Conservation (phyloP, 2,113 vertebrate species). For the Stomatorhinus ivindoensis region DNA sequence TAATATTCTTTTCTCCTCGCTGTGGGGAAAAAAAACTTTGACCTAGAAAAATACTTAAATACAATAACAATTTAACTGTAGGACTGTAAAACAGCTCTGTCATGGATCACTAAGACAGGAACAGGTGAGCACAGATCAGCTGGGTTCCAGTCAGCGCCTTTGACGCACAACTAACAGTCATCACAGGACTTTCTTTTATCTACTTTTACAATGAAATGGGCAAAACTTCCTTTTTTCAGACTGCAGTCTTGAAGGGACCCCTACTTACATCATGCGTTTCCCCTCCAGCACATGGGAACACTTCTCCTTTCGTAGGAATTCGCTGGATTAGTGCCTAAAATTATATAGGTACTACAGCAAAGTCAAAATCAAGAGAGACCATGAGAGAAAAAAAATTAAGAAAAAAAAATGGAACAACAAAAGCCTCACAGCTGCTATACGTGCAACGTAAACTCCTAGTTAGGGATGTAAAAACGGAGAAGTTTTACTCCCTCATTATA, state of each 20-base stretch:
- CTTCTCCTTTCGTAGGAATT: background rate
- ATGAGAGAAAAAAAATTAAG: background rate
- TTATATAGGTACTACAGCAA: background rate
- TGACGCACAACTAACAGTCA: background rate
- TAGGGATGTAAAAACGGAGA: background rate
- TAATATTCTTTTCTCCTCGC: background rate
- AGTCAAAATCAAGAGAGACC: background rate
- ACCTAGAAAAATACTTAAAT: background rate
- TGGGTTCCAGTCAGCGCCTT: background rate
- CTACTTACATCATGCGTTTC: background rate
- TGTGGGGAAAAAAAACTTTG: background rate
- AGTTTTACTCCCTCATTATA: background rate
- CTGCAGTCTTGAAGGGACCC: background rate
- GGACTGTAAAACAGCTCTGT: background rate
- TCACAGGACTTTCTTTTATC: background rate
- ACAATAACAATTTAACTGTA: background rate
- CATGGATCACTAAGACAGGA: background rate
- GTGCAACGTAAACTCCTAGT: background rate
- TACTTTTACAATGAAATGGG: background rate
- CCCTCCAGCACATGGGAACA: conserved; percentile 14
- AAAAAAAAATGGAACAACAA: background rate
- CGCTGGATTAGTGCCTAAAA: conserved; percentile 9
- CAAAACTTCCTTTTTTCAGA: background rate
- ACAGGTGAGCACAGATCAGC: background rate
- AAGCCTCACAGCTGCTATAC: background rate